Evolutionary conservation across 2,113 vertebrate genomes (phyloP), one percentile per base, ranked within the genome.

Genomic region (Hippocampus comes): DNA sequence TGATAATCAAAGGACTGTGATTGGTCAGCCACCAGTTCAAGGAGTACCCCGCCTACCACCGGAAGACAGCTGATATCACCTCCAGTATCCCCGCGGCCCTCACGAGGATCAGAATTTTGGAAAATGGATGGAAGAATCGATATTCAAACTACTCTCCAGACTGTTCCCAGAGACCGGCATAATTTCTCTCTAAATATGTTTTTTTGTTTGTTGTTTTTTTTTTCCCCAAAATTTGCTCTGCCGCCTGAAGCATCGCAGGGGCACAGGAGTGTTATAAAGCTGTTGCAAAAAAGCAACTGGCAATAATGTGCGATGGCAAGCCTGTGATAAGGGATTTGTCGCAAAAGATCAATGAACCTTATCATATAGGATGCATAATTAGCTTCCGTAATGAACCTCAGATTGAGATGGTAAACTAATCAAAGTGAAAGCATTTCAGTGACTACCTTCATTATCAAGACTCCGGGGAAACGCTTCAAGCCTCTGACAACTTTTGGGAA

Each of bases 341-440:
- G 43, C 43, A 21, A 51, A 59, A 61, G 23, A 46, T 59, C 70
- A 56, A 8, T 38, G 49, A 69, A 69, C 49, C 34, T 43, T 57
- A 43, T 68, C 67, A n/a, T 55, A 55, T 56, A 56, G 20, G 14
- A 76, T 72, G 70, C 70, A 41, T 43, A 48, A 11, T 66, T 69
- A 41, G 49, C 53, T 20, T 5, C 12, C 8, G 53, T 57, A 23
- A 69, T 67, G 9, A 67, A 67, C 43, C 43, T 49, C 17, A 49
- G 43, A 48, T 23, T 7, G 25, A 23, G 46, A 49, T 43, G 12
- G 65, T 67, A 67, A 67, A 67, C 65, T 27, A 27, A 49, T 49
- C 43, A 18, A 41, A 74, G 21, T 56, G 53, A 56, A 10, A 57
- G 48, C 3, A 25, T 63, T 27, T 66, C 59, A 60, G 21, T 49